phyloP scores from a whole-genome alignment of 2,797 vertebrate species.

The Odontamblyopus lacepedii region DNA sequence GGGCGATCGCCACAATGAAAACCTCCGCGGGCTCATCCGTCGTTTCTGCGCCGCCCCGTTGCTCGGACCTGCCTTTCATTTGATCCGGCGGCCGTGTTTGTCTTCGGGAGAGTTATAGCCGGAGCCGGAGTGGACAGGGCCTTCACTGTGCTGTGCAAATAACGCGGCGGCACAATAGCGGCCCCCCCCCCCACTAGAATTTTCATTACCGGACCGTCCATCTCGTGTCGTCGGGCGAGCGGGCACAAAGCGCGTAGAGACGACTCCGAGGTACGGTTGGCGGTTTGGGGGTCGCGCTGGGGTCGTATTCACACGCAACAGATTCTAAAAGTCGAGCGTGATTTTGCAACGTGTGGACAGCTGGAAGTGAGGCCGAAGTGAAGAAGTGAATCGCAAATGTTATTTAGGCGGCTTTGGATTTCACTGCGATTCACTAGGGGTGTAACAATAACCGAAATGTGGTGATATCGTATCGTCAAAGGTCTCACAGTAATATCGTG shows the following conservation, averaged over 20 bases:
- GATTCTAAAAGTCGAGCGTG: not conserved
- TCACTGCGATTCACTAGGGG: no score
- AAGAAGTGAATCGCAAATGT: no score
- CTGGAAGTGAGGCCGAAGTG: not conserved
- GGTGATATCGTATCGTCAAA: no score
- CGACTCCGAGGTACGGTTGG: constrained; percentile 46
- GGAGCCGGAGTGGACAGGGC: constrained; percentile 45
- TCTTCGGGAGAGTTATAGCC: constrained; percentile 64
- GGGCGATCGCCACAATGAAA: constrained; percentile 61
- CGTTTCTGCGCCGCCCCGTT: constrained; percentile 77
- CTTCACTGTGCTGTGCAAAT: constrained; percentile 64
- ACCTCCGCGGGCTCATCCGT: constrained; percentile 82
- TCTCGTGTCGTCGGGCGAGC: constrained; percentile 43
- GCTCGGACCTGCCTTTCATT: constrained; percentile 61
- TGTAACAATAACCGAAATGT: no score
- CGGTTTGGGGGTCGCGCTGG: not conserved
- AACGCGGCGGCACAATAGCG: constrained; percentile 71
- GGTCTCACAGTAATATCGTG: no score
- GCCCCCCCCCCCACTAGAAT: constrained; percentile 60
- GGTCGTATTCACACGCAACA: not conserved
- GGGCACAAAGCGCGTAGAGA: constrained; percentile 7
- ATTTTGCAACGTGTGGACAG: not conserved
- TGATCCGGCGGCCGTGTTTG: constrained; percentile 73
- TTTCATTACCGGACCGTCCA: constrained; percentile 78
- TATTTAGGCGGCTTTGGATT: no score